Percentiles rank a stretch among this genome's conserved stretches.
Evolutionary conservation across 35 echinoderm and acorn worm species (phyloP).

Genomic region (Acanthaster planci): DNA sequence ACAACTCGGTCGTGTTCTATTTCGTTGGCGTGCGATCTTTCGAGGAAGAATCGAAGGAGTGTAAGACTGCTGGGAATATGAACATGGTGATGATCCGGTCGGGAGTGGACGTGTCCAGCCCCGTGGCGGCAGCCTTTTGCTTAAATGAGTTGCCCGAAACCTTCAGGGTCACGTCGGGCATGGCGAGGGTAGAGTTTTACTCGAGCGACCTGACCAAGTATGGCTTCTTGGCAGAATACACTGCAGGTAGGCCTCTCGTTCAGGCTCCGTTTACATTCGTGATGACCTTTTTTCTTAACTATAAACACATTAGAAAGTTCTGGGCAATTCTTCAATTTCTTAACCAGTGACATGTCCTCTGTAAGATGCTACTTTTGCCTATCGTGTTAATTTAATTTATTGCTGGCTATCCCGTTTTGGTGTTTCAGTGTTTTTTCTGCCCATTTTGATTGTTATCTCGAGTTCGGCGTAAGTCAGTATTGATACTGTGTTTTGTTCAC

Average conservation of each 20-base stretch:
- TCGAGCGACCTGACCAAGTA: not conserved
- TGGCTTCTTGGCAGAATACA: constrained; percentile 11
- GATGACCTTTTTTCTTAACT: too few relatives aligned
- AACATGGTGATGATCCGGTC: constrained; percentile 36
- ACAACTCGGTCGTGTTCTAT: not conserved
- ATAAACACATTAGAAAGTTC: too few relatives aligned
- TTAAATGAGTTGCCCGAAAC: not conserved
- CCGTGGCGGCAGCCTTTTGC: constrained; percentile 14
- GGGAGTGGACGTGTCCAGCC: not conserved
- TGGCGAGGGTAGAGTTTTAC: constrained; percentile 27
- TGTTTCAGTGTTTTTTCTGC: too few relatives aligned
- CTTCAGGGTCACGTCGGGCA: not conserved
- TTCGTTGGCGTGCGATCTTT: not conserved
- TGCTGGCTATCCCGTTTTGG: too few relatives aligned
- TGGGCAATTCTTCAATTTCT: too few relatives aligned
- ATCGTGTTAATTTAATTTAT: too few relatives aligned
- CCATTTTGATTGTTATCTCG: too few relatives aligned
- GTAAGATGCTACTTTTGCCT: too few relatives aligned
- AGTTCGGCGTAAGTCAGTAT: too few relatives aligned
- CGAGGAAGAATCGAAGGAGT: not conserved
- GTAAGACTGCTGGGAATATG: not conserved
- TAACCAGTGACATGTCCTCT: too few relatives aligned
- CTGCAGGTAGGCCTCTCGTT: not conserved
- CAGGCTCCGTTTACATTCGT: not conserved
- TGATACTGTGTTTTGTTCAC: too few relatives aligned